Conservation (phyloP, 2,113 vertebrate species). For the Ciconia boyciana region DNA sequence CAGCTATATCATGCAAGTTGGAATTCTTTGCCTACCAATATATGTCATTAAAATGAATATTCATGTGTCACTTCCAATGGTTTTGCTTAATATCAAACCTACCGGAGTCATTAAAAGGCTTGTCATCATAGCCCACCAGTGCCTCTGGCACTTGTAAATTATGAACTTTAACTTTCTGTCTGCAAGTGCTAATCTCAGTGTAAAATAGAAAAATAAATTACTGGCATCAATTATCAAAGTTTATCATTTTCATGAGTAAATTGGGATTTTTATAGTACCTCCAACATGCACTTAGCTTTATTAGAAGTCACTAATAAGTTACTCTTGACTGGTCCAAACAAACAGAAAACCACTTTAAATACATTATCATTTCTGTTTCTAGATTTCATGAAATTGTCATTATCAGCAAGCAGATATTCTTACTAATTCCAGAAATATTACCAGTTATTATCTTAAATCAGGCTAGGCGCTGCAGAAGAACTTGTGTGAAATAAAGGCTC, state of each 20-base stretch:
- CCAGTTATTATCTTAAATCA: not conserved
- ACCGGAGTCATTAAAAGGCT: slow-evolving; percentile 55
- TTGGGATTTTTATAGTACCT: not conserved
- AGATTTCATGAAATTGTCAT: not conserved
- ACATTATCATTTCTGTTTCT: not conserved
- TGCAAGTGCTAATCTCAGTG: slow-evolving; percentile 21
- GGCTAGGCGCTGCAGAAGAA: not conserved
- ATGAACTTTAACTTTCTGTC: slow-evolving; percentile 24
- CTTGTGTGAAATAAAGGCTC: not conserved
- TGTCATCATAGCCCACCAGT: slow-evolving; percentile 14
- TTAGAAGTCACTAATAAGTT: not conserved
- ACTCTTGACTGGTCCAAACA: not conserved
- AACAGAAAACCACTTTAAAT: slow-evolving; percentile 11
- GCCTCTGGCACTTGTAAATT: slow-evolving; percentile 33
- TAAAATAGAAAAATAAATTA: slow-evolving; percentile 46
- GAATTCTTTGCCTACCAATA: slow-evolving; percentile 12
- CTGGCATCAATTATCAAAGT: slow-evolving; percentile 45
- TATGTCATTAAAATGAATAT: slow-evolving; percentile 56
- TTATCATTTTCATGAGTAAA: slow-evolving; percentile 31
- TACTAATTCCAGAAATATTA: not conserved
- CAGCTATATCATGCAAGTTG: slow-evolving; percentile 13
- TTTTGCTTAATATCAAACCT: slow-evolving; percentile 32
- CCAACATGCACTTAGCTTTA: not conserved
- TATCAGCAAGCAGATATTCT: not conserved
- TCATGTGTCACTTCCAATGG: slow-evolving; percentile 28